Percentiles rank a stretch among this genome's conserved stretches.
Conservation (phyloP, 2,797 vertebrate genomes). For the Microctenopoma steveboyesi region DNA sequence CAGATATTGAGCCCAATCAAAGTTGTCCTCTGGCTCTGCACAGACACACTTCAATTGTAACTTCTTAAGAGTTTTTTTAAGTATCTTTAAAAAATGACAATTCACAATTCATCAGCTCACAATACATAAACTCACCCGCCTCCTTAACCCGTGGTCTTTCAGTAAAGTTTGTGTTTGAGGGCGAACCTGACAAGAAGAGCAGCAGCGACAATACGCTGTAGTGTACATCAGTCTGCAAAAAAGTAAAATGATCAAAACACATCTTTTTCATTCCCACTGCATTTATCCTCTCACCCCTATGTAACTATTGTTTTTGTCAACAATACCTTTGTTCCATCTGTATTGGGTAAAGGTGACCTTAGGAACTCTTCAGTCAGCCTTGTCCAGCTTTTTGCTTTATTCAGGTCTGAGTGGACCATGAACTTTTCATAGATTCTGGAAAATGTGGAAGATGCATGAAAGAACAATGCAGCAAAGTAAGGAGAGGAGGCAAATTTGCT, state of each 20-base stretch:
- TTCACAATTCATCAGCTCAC: neutral
- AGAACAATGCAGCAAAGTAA: too few relatives aligned
- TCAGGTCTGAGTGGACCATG: constrained; percentile 93
- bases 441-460: constrained; percentile 10
- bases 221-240: constrained; percentile 84
- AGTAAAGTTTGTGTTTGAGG: constrained; percentile 89
- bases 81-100: neutral
- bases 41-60: constrained; percentile 1
- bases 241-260: neutral
- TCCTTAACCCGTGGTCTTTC: constrained; percentile 91
- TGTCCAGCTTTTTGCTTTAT: constrained; percentile 94
- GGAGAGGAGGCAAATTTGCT: neutral
- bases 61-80: too few relatives aligned
- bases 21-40: constrained; percentile 89
- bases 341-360: constrained; percentile 86
- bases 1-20: constrained; percentile 95
- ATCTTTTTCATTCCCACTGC: neutral
- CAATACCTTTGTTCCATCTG: constrained; percentile 88
- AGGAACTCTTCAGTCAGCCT: constrained; percentile 93
- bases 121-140: constrained; percentile 80
- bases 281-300: neutral
- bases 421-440: constrained; percentile 95
- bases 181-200: constrained; percentile 91
- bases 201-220: constrained; percentile 91
- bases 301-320: neutral